A percentile compares a stretch with the other conserved stretches of the same genome.
Evolutionary conservation across 1,140 invertebrate species (phyloP).

Genomic region (Charaxes varanes): DNA sequence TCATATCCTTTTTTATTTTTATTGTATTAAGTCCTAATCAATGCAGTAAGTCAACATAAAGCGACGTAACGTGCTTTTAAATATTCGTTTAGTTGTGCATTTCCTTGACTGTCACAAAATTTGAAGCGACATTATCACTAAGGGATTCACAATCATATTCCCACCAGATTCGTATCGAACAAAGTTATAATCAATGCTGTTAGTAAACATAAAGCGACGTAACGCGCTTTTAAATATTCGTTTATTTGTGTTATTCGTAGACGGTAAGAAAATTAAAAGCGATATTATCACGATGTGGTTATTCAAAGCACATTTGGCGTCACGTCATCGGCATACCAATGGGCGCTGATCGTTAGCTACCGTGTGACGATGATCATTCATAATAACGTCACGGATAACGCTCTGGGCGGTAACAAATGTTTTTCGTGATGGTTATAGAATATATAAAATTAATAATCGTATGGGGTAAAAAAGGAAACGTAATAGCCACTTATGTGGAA

Average conservation of each 20-base stretch:
- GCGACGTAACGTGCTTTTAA: too few relatives aligned
- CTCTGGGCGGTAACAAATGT: constrained; percentile 41
- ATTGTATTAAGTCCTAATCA: too few relatives aligned
- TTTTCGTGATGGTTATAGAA: constrained; percentile 28
- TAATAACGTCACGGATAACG: constrained; percentile 49
- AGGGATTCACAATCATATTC: too few relatives aligned
- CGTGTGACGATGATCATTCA: constrained; percentile 31
- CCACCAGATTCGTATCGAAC: too few relatives aligned
- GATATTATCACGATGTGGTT: constrained; percentile 36
- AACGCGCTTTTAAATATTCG: constrained; percentile 23
- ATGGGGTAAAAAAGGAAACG: too few relatives aligned
- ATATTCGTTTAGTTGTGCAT: too few relatives aligned
- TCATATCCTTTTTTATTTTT: too few relatives aligned
- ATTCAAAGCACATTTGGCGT: constrained; percentile 55
- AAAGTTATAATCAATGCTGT: constrained; percentile 1
- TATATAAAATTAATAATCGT: constrained; percentile 4
- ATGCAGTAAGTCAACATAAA: constrained; percentile 13
- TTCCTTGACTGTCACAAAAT: too few relatives aligned
- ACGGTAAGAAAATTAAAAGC: constrained; percentile 36
- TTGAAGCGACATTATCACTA: too few relatives aligned
- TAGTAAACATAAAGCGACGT: constrained; percentile 16
- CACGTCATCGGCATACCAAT: constrained; percentile 51
- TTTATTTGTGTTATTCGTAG: constrained; percentile 17
- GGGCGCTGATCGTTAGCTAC: constrained; percentile 48
- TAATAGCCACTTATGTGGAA: too few relatives aligned